Conservation (phyloP, 1,140 invertebrate genomes). For the Melanaphis sacchari region DNA sequence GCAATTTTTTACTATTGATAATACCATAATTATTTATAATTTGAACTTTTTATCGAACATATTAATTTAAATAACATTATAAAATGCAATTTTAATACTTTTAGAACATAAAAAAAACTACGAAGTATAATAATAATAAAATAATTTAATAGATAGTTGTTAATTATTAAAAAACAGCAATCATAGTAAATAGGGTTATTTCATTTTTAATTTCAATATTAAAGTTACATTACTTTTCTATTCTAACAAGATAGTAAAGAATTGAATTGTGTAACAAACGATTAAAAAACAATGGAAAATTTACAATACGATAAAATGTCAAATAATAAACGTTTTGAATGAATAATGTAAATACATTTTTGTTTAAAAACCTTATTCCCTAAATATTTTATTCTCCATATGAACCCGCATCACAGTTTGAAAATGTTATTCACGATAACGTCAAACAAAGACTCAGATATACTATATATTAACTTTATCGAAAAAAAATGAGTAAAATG, state of each 20-base stretch:
- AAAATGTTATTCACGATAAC: neutral
- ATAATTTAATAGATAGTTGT: neutral
- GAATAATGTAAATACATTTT: neutral
- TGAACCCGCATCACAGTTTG: neutral
- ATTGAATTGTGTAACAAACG: neutral
- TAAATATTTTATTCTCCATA: neutral
- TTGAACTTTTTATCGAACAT: neutral
- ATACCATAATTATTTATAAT: neutral
- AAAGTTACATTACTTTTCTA: neutral
- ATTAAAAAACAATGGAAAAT: neutral
- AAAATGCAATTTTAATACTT: neutral
- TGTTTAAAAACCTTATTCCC: neutral
- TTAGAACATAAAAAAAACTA: neutral
- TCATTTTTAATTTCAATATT: neutral
- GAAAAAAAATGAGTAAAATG: too few relatives aligned
- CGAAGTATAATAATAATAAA: neutral
- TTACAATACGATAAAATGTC: neutral
- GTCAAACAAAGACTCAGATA: neutral
- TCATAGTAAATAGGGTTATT: neutral
- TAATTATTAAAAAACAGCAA: neutral
- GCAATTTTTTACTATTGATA: neutral
- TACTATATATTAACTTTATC: neutral
- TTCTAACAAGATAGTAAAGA: neutral
- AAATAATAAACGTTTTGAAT: neutral
- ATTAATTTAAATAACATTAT: neutral